Conservation (phyloP, 1,140 invertebrate species). For the Hyles euphorbiae region DNA sequence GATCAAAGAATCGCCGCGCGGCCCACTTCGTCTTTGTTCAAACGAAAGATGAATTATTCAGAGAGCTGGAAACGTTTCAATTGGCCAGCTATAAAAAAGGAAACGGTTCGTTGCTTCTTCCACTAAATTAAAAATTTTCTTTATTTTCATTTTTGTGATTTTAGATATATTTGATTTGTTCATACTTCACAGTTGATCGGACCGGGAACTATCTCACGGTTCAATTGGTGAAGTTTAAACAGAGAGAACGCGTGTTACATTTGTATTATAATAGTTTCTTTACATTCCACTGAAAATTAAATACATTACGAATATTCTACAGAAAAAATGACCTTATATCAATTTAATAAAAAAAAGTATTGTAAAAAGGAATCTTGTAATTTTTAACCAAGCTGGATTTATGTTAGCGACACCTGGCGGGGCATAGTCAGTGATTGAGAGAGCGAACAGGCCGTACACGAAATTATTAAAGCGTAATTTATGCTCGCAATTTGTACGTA, state of each 20-base stretch:
- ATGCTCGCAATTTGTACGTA: conserved; percentile 69
- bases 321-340: no score
- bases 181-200: conserved; percentile 12
- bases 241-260: no score
- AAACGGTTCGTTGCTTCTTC: conserved; percentile 73
- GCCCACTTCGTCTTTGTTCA: conserved; percentile 74
- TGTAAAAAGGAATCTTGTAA: conserved; percentile 30
- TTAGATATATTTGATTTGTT: conserved; percentile 10
- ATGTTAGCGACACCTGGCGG: conserved; percentile 59
- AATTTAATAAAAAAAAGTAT: no score
- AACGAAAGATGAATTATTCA: conserved; percentile 75
- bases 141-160: conserved; percentile 56
- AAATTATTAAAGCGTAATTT: conserved; percentile 73
- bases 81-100: conserved; percentile 74
- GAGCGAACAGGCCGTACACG: conserved; percentile 53
- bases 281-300: no score
- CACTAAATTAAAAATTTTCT: conserved; percentile 71
- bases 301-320: no score
- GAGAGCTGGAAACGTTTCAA: conserved; percentile 74
- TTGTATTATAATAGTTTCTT: no score
- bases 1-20: conserved; percentile 74
- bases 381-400: conserved; percentile 56
- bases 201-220: no score
- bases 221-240: no score
- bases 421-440: conserved; percentile 53